Evolutionary conservation across 92 coral and sea anemone genomes (phyloP).

Genomic region (Phenganax stokvisi): DNA sequence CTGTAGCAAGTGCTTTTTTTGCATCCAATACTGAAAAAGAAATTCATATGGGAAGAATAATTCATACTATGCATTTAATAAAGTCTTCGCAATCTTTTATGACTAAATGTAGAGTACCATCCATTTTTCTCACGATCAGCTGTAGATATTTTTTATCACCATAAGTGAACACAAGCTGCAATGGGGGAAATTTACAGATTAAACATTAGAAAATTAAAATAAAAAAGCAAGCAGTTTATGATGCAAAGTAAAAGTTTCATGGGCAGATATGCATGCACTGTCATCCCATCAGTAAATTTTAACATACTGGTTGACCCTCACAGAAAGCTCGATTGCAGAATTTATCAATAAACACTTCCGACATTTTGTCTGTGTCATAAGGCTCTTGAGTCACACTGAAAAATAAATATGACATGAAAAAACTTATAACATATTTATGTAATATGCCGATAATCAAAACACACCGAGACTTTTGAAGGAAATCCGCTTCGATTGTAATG

Average conservation of each 20-base stretch:
- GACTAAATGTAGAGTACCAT: slow-evolving; percentile 57
- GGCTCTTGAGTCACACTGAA: slow-evolving; percentile 78
- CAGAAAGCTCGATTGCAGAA: slow-evolving; percentile 84
- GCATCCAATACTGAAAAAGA: slow-evolving; percentile 72
- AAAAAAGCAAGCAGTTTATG: too few relatives aligned
- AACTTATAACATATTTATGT: background rate
- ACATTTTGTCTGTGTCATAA: slow-evolving; percentile 97
- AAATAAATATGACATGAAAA: background rate
- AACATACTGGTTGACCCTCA: slow-evolving; percentile 75
- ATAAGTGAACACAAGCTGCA: slow-evolving; percentile 65
- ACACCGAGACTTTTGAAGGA: slow-evolving; percentile 89
- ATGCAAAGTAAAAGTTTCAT: too few relatives aligned
- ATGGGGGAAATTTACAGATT: background rate
- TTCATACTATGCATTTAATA: too few relatives aligned
- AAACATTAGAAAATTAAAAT: background rate
- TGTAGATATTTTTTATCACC: slow-evolving; percentile 80
- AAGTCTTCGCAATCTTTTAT: too few relatives aligned
- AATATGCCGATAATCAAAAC: too few relatives aligned
- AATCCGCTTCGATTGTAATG: slow-evolving; percentile 90
- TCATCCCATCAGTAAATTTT: too few relatives aligned
- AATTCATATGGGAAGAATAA: slow-evolving; percentile 19
- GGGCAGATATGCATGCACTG: too few relatives aligned
- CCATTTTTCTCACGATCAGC: slow-evolving; percentile 71
- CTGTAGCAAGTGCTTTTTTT: slow-evolving; percentile 24
- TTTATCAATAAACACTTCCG: slow-evolving; percentile 66